phyloP scores from a whole-genome alignment of 2,113 vertebrate genomes.

The Phoenicopterus ruber region DNA sequence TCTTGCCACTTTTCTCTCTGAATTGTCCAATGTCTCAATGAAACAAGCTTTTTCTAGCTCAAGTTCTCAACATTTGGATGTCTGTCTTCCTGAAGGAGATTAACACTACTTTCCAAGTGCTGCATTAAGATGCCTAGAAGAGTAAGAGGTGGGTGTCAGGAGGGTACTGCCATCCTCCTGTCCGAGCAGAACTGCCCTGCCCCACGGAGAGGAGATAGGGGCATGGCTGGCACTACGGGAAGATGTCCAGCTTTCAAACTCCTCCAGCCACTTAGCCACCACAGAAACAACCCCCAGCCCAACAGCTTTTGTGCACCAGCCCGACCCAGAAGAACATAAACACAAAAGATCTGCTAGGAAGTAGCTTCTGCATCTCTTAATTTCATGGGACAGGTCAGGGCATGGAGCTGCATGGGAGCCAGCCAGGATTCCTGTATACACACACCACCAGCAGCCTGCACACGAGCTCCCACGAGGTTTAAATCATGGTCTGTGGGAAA shows the following conservation, averaged over 20 bases:
- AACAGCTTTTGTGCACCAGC: not conserved
- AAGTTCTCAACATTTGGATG: not conserved
- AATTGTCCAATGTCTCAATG: not conserved
- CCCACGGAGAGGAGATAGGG: not conserved
- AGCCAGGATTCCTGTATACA: constrained; percentile 15
- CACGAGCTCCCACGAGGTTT: not conserved
- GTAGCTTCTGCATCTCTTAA: not conserved
- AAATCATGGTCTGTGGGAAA: constrained; percentile 1
- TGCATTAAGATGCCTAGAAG: not conserved
- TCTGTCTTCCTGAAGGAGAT: not conserved
- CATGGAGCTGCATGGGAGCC: not conserved
- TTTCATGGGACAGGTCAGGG: constrained; percentile 7
- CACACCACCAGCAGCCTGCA: not conserved
- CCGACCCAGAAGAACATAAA: not conserved
- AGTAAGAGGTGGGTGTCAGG: not conserved
- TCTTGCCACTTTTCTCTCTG: not conserved
- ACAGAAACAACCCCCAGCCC: not conserved
- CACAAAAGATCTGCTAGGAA: constrained; percentile 22
- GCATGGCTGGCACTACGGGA: not conserved
- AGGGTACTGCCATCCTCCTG: not conserved
- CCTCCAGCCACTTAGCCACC: not conserved
- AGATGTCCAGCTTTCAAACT: not conserved
- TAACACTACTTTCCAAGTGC: not conserved
- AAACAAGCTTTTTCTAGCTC: not conserved
- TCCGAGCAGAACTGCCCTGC: not conserved